Percentiles rank a stretch among this genome's conserved stretches.
These are phyloP conservation scores for Agrotis puta DNA, from an alignment of 2,888 invertebrate genomes.

Conservation along the genomic window DNA sequence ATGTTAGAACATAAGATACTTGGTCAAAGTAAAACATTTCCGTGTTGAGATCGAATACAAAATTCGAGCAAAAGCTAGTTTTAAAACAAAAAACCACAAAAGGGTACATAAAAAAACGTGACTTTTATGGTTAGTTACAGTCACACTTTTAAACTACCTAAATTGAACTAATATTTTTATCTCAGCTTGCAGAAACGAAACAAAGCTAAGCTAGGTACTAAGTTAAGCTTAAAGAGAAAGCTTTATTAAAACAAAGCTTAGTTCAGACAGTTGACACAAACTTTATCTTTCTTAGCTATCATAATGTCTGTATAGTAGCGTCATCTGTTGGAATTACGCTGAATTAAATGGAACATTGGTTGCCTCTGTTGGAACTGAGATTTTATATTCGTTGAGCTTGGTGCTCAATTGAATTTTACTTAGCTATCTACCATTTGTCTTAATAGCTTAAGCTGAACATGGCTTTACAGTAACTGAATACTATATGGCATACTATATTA, in stretches of 20 bases:
- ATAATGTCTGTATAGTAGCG: conserved; percentile 11
- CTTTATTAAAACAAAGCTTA: conserved; percentile 22
- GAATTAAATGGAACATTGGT: neutral
- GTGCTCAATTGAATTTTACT: conserved; percentile 4
- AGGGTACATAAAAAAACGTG: neutral
- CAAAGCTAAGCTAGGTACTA: conserved; percentile 18
- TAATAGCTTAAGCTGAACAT: conserved; percentile 1
- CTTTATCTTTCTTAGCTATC: conserved; percentile 7
- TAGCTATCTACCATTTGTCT: conserved; percentile 6
- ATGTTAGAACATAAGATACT: neutral
- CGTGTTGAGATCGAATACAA: no score
- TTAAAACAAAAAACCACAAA: neutral
- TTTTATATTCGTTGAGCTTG: conserved; percentile 1
- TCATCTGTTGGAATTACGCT: conserved; percentile 37
- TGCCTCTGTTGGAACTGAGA: neutral
- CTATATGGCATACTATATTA: neutral
- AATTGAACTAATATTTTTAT: conserved; percentile 5
- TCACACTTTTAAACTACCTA: neutral
- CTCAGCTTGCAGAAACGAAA: conserved; percentile 18
- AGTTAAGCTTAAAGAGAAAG: conserved; percentile 19
- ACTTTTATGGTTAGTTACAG: neutral
- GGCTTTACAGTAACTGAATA: neutral
- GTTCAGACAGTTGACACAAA: conserved; percentile 22
- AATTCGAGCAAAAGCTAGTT: no score
- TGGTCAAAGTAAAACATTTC: neutral